Conservation (phyloP, 2,797 vertebrate genomes). For the Sebastes baramenuke region DNA sequence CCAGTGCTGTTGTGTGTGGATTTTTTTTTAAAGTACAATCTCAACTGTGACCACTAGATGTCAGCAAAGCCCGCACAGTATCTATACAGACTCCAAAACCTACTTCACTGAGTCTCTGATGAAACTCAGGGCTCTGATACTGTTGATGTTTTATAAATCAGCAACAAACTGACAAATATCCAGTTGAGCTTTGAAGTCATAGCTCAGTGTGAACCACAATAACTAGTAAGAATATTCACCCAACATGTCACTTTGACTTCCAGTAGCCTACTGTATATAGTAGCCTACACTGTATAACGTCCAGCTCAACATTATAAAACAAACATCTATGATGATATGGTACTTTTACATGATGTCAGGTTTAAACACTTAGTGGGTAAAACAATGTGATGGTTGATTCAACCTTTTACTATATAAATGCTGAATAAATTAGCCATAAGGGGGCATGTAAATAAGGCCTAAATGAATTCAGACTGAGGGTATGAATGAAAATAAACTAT, state of each 20-base stretch:
- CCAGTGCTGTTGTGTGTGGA: not conserved
- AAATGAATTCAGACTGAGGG: not conserved
- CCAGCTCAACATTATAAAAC: not conserved
- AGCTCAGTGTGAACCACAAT: not conserved
- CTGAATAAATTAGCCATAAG: not conserved
- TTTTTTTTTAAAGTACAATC: not conserved
- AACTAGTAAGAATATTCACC: not conserved
- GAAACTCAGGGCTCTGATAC: not conserved
- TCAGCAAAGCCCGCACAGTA: conserved; percentile 10
- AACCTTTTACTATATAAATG: not conserved
- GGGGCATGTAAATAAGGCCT: not conserved
- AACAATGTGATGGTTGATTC: not conserved
- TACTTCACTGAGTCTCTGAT: not conserved
- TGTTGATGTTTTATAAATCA: not conserved
- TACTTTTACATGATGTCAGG: not conserved
- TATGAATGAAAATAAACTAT: not conserved
- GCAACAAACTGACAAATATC: too few species aligned
- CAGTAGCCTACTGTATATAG: not conserved
- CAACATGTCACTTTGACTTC: not conserved
- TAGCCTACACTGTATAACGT: not conserved
- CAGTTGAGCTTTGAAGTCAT: not conserved
- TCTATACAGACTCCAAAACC: not conserved
- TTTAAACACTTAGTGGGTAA: not conserved
- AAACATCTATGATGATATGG: not conserved
- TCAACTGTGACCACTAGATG: conserved; percentile 49